phyloP scores from a whole-genome alignment of 2,797 vertebrate species.

The Gymnothorax javanicus region DNA sequence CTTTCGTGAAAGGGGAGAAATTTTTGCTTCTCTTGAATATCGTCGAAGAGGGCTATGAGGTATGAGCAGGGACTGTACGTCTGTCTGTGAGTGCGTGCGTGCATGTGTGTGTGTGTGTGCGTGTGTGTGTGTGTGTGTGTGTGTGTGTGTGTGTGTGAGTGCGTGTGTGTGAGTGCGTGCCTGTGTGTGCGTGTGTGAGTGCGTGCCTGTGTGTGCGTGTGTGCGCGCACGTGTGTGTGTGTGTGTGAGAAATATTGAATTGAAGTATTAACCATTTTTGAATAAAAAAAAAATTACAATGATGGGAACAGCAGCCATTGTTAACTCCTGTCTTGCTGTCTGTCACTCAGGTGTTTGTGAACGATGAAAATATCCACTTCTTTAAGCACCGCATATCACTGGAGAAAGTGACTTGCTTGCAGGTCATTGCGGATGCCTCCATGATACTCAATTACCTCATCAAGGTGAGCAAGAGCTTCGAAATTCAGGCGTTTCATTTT shows the following conservation, averaged over 20 bases:
- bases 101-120: not conserved
- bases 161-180: no score
- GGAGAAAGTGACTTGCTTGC: not conserved
- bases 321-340: not conserved
- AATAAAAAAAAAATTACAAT: not conserved
- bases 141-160: not conserved
- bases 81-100: not conserved
- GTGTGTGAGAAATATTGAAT: not conserved
- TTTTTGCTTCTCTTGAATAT: not conserved
- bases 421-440: not conserved
- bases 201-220: not conserved
- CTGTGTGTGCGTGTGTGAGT: not conserved
- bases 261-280: not conserved
- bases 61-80: not conserved
- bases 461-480: not conserved
- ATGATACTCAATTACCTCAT: not conserved
- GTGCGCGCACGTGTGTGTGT: slow-evolving; percentile 14
- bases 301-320: not conserved
- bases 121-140: not conserved
- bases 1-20: not conserved
- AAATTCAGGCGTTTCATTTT: not conserved
- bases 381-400: not conserved
- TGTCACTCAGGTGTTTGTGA: not conserved
- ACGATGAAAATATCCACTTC: not conserved
- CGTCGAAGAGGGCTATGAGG: not conserved